Evolutionary conservation across 2,888 invertebrate genomes (phyloP), one percentile per base, ranked within the genome.

Genomic region (Phortica okadai): DNA sequence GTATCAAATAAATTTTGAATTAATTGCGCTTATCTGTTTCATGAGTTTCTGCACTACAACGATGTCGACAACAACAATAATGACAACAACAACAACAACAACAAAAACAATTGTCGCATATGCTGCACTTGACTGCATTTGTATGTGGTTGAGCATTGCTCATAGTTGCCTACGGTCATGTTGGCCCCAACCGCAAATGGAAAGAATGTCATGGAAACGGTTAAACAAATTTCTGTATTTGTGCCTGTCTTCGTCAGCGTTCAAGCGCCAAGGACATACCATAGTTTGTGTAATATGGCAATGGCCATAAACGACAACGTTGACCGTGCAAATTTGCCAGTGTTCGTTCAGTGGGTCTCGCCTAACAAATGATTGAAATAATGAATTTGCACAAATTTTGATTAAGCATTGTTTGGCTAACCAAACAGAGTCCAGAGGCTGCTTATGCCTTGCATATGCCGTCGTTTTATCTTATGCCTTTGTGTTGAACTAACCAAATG

Each of bases 1-100:
- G 74, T 77, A 80, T 79, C 82, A 76, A 82, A 87, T 88, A 86
- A 85, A 88, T 88, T 84, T 83, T 78, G 81, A 84, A 84, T 89
- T 88, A 89, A 89, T 89, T 86, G 84, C 80, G 82, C 79, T 82
- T 79, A 83, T 80, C 83, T 80, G 82, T 80, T 64, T 42, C 75
- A 79, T 79, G 79, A 78, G 81, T 80, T 80, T 79, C 80, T 14
- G 33, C 7, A 25, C 79, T 14, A 50, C 50, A 50, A 41, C 41
- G 6, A 25, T 77, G 77, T 4, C 33, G 33, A 33, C 33, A 33
- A 33, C 33, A 5, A 33, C 33, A 33, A 33, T 5, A 33, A 33
- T 5, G 33, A 33, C 33, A 33, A 33, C 33, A 33, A 33, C 33
- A 33, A 33, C 33, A 33, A 1, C 33, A 76, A 67, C 62, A 58